Evolutionary conservation across 1,140 invertebrate species (phyloP).

Genomic region (Heliconius melpomene): DNA sequence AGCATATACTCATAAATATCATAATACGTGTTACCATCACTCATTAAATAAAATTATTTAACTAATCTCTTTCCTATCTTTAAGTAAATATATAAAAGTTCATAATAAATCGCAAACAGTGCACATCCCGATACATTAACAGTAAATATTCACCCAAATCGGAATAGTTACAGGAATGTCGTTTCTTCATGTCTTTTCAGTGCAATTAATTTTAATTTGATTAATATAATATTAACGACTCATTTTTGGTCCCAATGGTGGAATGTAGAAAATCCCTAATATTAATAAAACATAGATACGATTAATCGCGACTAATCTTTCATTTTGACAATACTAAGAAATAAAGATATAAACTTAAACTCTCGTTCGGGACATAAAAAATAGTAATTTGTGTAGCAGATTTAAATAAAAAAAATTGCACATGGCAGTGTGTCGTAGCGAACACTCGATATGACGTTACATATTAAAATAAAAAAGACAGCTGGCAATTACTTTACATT

Average conservation of each 20-base stretch:
- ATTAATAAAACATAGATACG: conserved; percentile 28
- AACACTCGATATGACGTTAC: conserved; percentile 71
- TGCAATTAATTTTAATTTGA: conserved; percentile 35
- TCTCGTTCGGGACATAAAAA: conserved; percentile 52
- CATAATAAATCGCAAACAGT: conserved; percentile 71
- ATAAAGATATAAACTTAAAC: conserved; percentile 8
- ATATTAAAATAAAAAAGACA: conserved; percentile 60
- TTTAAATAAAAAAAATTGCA: conserved; percentile 73
- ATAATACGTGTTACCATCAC: conserved; percentile 73
- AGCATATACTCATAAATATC: conserved; percentile 76
- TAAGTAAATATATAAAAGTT: conserved; percentile 72
- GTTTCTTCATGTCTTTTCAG: conserved; percentile 38
- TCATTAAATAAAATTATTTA: conserved; percentile 73
- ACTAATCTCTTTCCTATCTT: conserved; percentile 75
- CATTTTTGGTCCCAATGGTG: conserved; percentile 68
- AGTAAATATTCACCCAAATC: conserved; percentile 14
- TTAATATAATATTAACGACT: conserved; percentile 31
- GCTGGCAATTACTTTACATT: conserved; percentile 77
- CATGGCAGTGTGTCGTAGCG: conserved; percentile 77
- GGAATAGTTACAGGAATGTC: conserved; percentile 39
- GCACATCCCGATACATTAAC: conserved; percentile 41
- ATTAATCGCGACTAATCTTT: conserved; percentile 27
- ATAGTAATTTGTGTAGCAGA: conserved; percentile 66
- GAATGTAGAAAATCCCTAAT: conserved; percentile 67
- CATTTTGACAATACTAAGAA: conserved; percentile 1